phyloP scores from a whole-genome alignment of 2,888 invertebrate species.

The Athetis lepigone region DNA sequence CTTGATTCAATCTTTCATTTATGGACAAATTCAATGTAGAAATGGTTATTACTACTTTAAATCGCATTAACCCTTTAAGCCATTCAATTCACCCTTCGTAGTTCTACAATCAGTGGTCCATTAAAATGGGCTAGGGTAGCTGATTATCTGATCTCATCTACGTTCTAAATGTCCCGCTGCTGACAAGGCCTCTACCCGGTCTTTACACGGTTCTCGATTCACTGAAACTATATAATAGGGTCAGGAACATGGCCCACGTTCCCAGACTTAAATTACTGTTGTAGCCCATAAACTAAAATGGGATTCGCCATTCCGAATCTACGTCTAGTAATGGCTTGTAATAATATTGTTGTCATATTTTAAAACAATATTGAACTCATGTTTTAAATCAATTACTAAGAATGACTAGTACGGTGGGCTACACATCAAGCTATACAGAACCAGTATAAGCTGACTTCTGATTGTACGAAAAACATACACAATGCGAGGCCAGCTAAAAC shows the following conservation, averaged over 20 bases:
- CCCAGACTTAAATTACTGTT: conserved; percentile 35
- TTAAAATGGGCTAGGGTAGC: conserved; percentile 2
- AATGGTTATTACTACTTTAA: too few species aligned
- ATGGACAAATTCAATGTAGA: too few species aligned
- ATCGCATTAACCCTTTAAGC: too few species aligned
- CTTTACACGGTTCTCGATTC: conserved; percentile 42
- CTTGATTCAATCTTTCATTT: background rate
- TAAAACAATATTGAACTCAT: too few species aligned
- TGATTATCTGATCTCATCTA: conserved; percentile 26
- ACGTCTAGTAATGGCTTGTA: conserved; percentile 3
- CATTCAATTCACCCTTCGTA: background rate
- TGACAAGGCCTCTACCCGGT: conserved; percentile 38
- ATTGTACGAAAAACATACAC: too few species aligned
- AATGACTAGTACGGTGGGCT: too few species aligned
- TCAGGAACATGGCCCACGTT: conserved; percentile 34
- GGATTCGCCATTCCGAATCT: conserved; percentile 3
- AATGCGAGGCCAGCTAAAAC: too few species aligned
- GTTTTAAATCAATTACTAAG: too few species aligned
- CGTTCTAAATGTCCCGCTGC: conserved; percentile 23
- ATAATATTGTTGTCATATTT: background rate
- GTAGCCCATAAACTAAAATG: conserved; percentile 14
- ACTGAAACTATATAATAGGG: conserved; percentile 53
- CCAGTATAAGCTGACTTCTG: too few species aligned
- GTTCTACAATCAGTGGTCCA: background rate
- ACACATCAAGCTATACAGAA: too few species aligned